Base-by-base conservation (phyloP, 2,888 invertebrate species). In the Drosophila percnosoma region DNA sequence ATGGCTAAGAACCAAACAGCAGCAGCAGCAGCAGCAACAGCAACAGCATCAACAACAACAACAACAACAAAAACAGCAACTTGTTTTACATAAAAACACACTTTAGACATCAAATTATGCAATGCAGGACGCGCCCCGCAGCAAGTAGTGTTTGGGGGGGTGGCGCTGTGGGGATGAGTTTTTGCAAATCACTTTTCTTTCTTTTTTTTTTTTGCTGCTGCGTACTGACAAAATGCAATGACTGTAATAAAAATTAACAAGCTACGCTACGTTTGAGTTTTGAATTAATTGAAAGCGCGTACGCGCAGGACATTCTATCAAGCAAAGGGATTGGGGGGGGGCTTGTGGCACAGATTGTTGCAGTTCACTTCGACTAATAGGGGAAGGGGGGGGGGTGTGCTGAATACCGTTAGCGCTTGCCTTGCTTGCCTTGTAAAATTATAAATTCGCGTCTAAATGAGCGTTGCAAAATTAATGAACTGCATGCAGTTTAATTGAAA, bases 191-290 rank as follows among this genome's bases (percentile, higher is more conserved):
- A 42, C 27, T 73, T 63, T 7, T 13, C 7, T 24, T 40, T 38
- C 0, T 38, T 8, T 38, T 3, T 10, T 21, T 45, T 45, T 31
- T 45, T 70, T 70, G 7, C 29, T 36, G 27, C 36, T 57, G 59
- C 65, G n/a, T 51, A 78, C 79, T 79, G 88, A 88, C 81, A 86
- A 74, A 85, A 88, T 85, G 85, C 90, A 85, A 85, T 85, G 83
- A 73, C 78, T 78, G 72, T 90, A 89, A 90, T 90, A 90, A 89
- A 87, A 87, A 90, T 87, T 87, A 90, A 87, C 87, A 90, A 82
- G 87, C 83, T 87, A 87, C 89, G 87, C 90, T 87, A 87, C 89
- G 90, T 90, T 87, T 87, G 87, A 90, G 89, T 87, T 87, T 90
- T 87, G 89, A 87, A 87, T 87, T 87, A 87, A 87, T 87, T 87